Conservation (phyloP, 2,113 vertebrate species). For the Tupaia chinensis region DNA sequence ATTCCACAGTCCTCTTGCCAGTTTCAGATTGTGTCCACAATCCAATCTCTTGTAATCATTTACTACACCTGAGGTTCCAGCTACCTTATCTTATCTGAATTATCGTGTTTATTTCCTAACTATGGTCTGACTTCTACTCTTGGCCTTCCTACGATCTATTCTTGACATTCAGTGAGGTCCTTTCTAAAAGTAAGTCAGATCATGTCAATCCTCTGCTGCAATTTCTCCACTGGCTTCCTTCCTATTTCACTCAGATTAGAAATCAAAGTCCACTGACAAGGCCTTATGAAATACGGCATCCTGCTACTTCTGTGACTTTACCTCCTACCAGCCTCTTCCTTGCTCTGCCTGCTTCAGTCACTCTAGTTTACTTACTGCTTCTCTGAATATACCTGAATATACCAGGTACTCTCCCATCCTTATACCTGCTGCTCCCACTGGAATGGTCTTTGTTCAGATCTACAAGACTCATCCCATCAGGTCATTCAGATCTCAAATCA, state of each 20-base stretch:
- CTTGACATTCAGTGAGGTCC: background rate
- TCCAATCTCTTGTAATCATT: background rate
- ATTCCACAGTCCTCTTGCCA: background rate
- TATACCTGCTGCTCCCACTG: background rate
- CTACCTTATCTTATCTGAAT: background rate
- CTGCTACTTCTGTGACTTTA: background rate
- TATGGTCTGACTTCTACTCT: background rate
- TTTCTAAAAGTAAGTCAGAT: background rate
- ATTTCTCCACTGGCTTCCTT: background rate
- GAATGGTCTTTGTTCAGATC: background rate
- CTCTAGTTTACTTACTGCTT: background rate
- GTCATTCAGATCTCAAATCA: background rate
- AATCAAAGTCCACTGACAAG: background rate
- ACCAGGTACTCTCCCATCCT: background rate
- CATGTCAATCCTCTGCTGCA: background rate
- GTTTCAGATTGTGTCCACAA: background rate
- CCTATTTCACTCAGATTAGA: background rate
- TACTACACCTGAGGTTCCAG: background rate
- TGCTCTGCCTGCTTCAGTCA: background rate
- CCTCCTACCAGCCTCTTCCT: background rate
- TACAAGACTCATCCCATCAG: background rate
- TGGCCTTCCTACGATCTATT: background rate
- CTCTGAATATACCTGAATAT: background rate
- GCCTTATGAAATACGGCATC: background rate
- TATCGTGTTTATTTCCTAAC: background rate